phyloP scores from a whole-genome alignment of 2,797 vertebrate species.

The Acipenser transmontanus region DNA sequence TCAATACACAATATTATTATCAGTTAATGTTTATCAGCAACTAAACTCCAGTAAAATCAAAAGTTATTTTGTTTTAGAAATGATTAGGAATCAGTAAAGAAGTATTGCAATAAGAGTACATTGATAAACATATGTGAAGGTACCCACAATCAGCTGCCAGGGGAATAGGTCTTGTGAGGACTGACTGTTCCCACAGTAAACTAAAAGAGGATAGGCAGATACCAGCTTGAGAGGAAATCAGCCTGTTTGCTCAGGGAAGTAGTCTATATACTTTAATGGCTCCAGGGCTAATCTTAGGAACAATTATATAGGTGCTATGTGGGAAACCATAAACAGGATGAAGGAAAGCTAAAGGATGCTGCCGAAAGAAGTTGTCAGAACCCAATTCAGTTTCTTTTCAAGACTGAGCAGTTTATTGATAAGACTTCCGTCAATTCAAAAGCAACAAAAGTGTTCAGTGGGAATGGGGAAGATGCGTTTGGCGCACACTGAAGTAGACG shows the following conservation, averaged over 20 bases:
- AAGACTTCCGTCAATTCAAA: background rate
- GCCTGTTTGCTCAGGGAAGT: constrained; percentile 15
- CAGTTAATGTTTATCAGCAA: background rate
- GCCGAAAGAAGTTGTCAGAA: constrained; percentile 5
- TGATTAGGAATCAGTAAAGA: background rate
- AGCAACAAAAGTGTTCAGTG: background rate
- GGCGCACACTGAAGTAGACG: too few relatives aligned
- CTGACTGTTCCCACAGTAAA: constrained; percentile 8
- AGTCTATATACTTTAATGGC: constrained; percentile 14
- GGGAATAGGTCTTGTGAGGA: background rate
- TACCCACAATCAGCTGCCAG: too few relatives aligned
- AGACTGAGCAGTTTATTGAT: background rate
- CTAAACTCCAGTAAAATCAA: background rate
- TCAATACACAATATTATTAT: too few relatives aligned
- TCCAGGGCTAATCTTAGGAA: constrained; percentile 15
- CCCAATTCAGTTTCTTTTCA: background rate
- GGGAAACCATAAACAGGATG: constrained; percentile 11
- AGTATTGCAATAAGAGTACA: too few relatives aligned
- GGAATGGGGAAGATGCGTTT: background rate
- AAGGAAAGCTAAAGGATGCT: constrained; percentile 4
- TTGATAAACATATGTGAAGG: too few relatives aligned
- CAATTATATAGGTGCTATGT: constrained; percentile 1
- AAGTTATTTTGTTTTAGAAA: background rate
- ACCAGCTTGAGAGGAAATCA: constrained; percentile 5
- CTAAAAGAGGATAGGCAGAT: constrained; percentile 5